These are phyloP conservation scores for Pterois miles DNA, from an alignment of 2,797 vertebrate genomes.

Conservation along the genomic window DNA sequence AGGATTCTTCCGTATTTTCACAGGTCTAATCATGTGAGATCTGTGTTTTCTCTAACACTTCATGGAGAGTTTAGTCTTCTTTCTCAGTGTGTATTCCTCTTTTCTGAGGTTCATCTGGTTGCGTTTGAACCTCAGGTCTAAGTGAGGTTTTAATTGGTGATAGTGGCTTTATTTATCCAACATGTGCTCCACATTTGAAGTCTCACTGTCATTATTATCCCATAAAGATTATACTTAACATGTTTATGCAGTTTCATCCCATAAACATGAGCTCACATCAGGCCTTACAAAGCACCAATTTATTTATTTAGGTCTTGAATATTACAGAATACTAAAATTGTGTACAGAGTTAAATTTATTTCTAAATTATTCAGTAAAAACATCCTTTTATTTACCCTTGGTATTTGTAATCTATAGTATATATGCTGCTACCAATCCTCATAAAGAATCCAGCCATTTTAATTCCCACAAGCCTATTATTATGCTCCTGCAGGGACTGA, in stretches of 20 bases:
- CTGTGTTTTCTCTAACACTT: not conserved
- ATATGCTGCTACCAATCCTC: not conserved
- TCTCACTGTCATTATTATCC: not conserved
- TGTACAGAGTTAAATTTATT: not conserved
- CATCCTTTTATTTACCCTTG: not conserved
- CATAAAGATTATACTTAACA: not conserved
- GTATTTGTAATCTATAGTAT: not conserved
- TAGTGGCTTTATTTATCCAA: constrained; percentile 26
- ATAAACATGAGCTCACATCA: not conserved
- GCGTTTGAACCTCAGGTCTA: not conserved
- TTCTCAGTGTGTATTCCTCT: not conserved
- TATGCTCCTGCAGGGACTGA: not conserved
- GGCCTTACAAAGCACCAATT: not conserved
- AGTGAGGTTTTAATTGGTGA: constrained; percentile 23
- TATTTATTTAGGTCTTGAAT: not conserved
- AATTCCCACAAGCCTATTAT: not conserved
- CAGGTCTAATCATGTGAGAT: not conserved
- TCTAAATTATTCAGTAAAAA: constrained; percentile 3
- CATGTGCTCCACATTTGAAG: not conserved
- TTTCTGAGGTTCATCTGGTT: constrained; percentile 10
- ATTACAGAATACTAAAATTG: not conserved
- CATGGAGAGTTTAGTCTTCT: not conserved
- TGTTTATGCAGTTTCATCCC: not conserved
- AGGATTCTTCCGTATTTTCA: not conserved
- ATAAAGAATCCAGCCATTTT: constrained; percentile 13